Conservation (phyloP, 2,888 invertebrate species). For the Heliconius cydno region DNA sequence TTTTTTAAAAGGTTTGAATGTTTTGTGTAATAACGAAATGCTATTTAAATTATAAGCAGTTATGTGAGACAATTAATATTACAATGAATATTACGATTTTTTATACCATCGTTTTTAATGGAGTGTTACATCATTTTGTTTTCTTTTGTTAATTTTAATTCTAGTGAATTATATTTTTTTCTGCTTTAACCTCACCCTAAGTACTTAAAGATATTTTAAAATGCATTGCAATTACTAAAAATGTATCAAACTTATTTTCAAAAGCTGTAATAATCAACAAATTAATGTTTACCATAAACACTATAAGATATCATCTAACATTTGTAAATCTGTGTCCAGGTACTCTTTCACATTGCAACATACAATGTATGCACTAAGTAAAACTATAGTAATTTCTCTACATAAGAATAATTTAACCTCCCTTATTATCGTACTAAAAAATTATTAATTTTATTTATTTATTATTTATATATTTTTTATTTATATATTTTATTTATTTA, state of each 20-base stretch:
- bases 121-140: too few species aligned
- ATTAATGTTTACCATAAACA: background rate
- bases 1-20: background rate
- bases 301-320: background rate
- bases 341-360: background rate
- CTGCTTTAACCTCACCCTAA: too few species aligned
- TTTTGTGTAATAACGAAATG: background rate
- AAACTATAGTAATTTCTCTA: conserved; percentile 5
- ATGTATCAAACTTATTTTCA: too few species aligned
- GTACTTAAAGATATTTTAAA: too few species aligned
- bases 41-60: background rate
- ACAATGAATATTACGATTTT: background rate
- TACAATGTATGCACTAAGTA: background rate
- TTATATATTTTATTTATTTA: too few species aligned
- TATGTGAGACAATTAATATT: background rate
- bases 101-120: too few species aligned
- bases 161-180: too few species aligned
- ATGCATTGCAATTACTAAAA: too few species aligned
- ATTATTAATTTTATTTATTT: too few species aligned
- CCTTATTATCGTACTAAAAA: too few species aligned
- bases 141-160: too few species aligned
- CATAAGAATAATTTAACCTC: conserved; percentile 15
- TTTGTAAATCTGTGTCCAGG: background rate
- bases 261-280: background rate
- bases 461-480: too few species aligned